Conservation (phyloP, 1,140 invertebrate genomes). For the Monochamus saltuarius region DNA sequence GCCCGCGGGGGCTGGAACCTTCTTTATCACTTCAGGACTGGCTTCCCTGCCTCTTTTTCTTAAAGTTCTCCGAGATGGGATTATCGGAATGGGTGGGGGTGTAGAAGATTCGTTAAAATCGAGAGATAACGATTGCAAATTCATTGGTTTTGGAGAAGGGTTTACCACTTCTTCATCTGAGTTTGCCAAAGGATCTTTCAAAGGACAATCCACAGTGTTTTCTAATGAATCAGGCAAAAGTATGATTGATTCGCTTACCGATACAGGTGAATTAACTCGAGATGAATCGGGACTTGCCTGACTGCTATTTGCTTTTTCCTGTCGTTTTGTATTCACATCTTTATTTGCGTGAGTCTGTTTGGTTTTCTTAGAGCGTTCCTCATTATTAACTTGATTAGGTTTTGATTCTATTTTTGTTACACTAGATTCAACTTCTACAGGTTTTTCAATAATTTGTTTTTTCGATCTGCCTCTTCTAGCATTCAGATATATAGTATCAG, state of each 20-base stretch:
- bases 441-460: neutral
- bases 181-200: conserved; percentile 31
- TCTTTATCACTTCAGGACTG: conserved; percentile 23
- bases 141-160: conserved; percentile 6
- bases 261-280: conserved; percentile 2
- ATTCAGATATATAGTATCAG: conserved; percentile 17
- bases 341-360: neutral
- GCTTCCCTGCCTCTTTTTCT: conserved; percentile 32
- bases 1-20: conserved; percentile 32
- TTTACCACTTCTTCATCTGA: conserved; percentile 21
- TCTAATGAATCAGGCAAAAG: conserved; percentile 9
- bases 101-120: conserved; percentile 51
- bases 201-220: conserved; percentile 3
- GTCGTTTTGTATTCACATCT: conserved; percentile 32
- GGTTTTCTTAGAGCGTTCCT: neutral
- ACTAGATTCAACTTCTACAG: neutral
- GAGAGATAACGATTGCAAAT: conserved; percentile 23
- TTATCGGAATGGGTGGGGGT: conserved; percentile 18
- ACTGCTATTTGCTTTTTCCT: conserved; percentile 35
- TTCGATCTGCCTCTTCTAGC: conserved; percentile 7
- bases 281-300: conserved; percentile 6
- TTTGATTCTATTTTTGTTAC: neutral
- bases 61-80: conserved; percentile 25
- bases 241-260: conserved; percentile 5
- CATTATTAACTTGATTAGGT: neutral